phyloP scores from a whole-genome alignment of 53 echinoderm and acorn worm genomes.

The Pentamera pediparva region DNA sequence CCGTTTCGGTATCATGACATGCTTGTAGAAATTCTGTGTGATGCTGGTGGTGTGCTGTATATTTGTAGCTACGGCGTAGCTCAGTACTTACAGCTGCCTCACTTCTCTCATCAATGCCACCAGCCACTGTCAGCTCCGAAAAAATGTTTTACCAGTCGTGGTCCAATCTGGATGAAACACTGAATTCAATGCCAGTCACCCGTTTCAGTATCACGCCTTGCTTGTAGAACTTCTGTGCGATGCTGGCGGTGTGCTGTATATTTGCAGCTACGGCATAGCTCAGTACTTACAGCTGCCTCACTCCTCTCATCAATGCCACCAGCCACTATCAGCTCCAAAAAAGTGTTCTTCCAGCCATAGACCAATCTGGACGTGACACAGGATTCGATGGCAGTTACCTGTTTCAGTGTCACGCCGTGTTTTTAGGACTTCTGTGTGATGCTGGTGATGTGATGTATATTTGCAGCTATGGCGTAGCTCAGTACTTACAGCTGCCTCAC shows the following conservation, averaged over 20 bases:
- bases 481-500: too few relatives aligned
- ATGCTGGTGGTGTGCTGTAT: slow-evolving; percentile 82
- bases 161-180: too few relatives aligned
- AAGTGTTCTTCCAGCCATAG: too few relatives aligned
- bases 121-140: too few relatives aligned
- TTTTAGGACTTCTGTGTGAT: slow-evolving; percentile 98
- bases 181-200: slow-evolving; percentile 37
- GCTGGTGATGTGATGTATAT: too few relatives aligned
- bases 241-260: slow-evolving; percentile 84
- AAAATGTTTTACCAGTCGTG: too few relatives aligned
- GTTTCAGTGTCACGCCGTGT: slow-evolving; percentile 96
- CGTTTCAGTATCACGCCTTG: slow-evolving; percentile 98
- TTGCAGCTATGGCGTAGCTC: too few relatives aligned
- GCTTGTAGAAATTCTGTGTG: slow-evolving; percentile 98
- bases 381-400: slow-evolving; percentile 62
- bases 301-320: slow-evolving; percentile 90
- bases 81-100: slow-evolving; percentile 88
- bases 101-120: slow-evolving; percentile 97
- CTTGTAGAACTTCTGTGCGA: slow-evolving; percentile 97
- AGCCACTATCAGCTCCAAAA: too few relatives aligned
- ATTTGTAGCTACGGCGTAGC: too few relatives aligned
- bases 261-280: slow-evolving; percentile 94
- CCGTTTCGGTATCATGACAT: slow-evolving; percentile 96
- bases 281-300: slow-evolving; percentile 79
- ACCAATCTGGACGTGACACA: too few relatives aligned